Base-by-base conservation (phyloP, 2,888 invertebrate species). In the Capitulum mitella region DNA sequence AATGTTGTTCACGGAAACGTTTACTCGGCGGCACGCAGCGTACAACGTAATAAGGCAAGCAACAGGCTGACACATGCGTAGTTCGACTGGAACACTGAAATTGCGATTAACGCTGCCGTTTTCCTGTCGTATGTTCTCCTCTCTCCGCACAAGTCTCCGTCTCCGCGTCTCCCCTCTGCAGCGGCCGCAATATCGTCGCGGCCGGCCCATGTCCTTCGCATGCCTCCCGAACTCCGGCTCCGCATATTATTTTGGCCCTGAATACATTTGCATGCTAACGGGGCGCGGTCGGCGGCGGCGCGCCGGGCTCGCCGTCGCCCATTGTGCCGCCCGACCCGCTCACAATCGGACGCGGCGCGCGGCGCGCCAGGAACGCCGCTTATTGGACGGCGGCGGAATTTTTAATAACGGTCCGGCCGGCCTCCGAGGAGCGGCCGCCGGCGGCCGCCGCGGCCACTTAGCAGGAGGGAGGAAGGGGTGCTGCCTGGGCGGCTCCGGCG, bases 211-310 rank as follows among this genome's bases (percentile, higher is more conserved):
- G 34, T 64, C 29, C 64, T 16, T 14, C 34, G 32, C 64, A 64
- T 64, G 34, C 64, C 64, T 1, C 19, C 32, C 34, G 34, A 19
- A 29, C 64, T 19, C 34, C 34, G 6, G 51, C 16, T 10, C 8
- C 1, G 22, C 8, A 40, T 70, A 70, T 70, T 40, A 70, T 70
- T 70, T 40, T 26, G 70, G 26, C 40, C 70, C 37, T 70, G 70
- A 70, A 70, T 70, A 40, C 70, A 70, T 70, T 70, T 70, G 70
- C 70, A 70, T 70, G 40, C 70, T 70, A 70, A 70, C 64, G 0
- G 19, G 64, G 16, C 29, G 29, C 10, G 64, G 64, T 16, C 64
- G 19, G 64, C 16, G 19, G 16, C n/a, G 51, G 3, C 16, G 51
- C 51, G 51, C 51, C 51, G 22, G 58, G 8, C 58, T 8, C 29